Conservation (phyloP, 1,140 invertebrate genomes). For the Trichonephila inaurata region DNA sequence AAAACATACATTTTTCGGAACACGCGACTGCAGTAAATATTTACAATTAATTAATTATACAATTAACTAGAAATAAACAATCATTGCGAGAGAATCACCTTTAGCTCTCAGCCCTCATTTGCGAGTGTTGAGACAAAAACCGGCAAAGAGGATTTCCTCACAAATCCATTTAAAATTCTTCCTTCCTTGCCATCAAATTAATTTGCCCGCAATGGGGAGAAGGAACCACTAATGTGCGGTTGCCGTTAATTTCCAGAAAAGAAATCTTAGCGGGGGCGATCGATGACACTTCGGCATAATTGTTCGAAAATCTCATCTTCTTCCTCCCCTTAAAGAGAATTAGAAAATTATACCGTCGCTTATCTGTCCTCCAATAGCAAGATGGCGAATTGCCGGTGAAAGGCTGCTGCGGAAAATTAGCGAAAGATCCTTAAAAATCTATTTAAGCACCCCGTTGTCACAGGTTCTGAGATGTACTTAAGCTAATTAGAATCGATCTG, state of each 20-base stretch:
- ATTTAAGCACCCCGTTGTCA: slow-evolving; percentile 23
- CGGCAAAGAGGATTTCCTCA: no score
- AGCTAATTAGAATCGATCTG: slow-evolving; percentile 12
- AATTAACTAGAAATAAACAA: no score
- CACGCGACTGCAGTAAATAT: no score
- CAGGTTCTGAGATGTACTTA: slow-evolving; percentile 16
- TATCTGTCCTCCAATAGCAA: neutral
- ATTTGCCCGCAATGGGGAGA: neutral
- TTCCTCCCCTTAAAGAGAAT: neutral
- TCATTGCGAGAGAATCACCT: no score
- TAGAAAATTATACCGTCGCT: slow-evolving; percentile 21
- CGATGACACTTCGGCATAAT: slow-evolving; percentile 24
- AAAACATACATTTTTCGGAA: no score
- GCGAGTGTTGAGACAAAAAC: no score
- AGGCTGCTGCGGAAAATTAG: neutral
- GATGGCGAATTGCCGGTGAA: neutral
- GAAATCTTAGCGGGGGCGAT: neutral
- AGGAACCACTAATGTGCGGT: neutral
- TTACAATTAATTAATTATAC: no score
- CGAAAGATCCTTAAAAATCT: slow-evolving; percentile 27
- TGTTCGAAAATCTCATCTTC: slow-evolving; percentile 8
- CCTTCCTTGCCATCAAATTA: slow-evolving; percentile 4
- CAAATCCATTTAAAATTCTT: neutral
- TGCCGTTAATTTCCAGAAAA: neutral
- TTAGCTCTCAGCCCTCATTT: no score